phyloP scores from a whole-genome alignment of 2,113 vertebrate genomes.

The Eurypyga helias region DNA sequence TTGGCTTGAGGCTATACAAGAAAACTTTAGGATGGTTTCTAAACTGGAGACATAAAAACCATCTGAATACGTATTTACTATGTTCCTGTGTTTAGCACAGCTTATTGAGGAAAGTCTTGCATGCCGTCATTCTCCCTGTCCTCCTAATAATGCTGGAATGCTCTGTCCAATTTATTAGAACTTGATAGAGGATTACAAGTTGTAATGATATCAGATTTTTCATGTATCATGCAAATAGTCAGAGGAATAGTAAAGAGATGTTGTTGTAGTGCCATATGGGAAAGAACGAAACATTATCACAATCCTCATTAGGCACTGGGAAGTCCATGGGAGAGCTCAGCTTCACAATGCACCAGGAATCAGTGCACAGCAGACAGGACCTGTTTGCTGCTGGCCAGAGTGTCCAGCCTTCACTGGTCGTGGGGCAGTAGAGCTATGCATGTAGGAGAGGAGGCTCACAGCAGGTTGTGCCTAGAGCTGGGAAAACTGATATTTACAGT shows the following conservation, averaged over 20 bases:
- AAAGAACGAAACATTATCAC: neutral
- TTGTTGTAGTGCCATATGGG: neutral
- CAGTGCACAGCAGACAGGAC: neutral
- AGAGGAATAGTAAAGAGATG: neutral
- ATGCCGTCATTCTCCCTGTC: neutral
- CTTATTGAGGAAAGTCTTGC: neutral
- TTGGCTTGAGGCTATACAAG: neutral
- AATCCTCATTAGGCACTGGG: neutral
- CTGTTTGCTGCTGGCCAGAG: neutral
- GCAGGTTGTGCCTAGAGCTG: neutral
- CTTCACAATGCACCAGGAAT: neutral
- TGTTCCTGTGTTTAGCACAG: neutral
- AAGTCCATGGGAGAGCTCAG: neutral
- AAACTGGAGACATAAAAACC: neutral
- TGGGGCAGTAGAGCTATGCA: neutral
- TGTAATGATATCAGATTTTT: neutral
- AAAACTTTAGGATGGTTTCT: neutral
- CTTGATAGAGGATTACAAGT: neutral
- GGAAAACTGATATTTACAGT: neutral
- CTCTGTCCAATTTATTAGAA: neutral
- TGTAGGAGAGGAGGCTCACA: neutral
- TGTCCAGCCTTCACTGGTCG: neutral
- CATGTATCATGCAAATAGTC: rapidly evolving
- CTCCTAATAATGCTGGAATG: neutral
- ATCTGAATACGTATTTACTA: neutral